phyloP scores from a whole-genome alignment of 2,797 vertebrate species.

The Oceanodroma leucorhoa region DNA sequence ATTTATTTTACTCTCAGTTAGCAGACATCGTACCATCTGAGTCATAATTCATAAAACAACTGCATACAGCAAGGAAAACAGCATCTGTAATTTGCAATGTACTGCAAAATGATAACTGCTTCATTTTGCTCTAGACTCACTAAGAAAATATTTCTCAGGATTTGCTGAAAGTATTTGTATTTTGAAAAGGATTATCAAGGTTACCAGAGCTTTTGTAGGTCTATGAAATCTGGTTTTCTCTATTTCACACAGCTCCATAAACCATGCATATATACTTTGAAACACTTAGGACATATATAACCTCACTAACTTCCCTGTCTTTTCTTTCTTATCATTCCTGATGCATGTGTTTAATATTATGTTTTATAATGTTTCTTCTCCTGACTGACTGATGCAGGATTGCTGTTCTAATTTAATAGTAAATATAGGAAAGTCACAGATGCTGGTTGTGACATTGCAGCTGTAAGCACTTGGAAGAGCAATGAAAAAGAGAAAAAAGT shows the following conservation, averaged over 20 bases:
- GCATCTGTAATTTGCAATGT: neutral
- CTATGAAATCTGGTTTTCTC: neutral
- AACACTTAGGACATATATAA: neutral
- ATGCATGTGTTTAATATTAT: neutral
- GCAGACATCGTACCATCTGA: neutral
- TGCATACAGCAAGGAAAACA: neutral
- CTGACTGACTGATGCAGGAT: neutral
- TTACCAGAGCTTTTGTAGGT: neutral
- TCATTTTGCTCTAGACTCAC: neutral
- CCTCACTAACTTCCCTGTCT: neutral
- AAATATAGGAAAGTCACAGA: neutral
- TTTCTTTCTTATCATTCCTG: neutral
- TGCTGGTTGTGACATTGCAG: neutral
- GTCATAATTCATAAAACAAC: neutral
- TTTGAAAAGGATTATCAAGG: neutral
- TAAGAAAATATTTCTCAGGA: neutral
- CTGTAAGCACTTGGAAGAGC: neutral
- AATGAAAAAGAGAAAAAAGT: neutral
- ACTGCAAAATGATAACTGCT: neutral
- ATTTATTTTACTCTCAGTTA: neutral
- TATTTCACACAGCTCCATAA: neutral
- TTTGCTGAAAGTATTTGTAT: neutral
- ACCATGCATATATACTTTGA: neutral
- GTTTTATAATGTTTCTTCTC: neutral
- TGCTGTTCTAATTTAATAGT: neutral